Evolutionary conservation across 2,797 vertebrate species (phyloP).

Genomic region (Oryzias dopingdopingensis): DNA sequence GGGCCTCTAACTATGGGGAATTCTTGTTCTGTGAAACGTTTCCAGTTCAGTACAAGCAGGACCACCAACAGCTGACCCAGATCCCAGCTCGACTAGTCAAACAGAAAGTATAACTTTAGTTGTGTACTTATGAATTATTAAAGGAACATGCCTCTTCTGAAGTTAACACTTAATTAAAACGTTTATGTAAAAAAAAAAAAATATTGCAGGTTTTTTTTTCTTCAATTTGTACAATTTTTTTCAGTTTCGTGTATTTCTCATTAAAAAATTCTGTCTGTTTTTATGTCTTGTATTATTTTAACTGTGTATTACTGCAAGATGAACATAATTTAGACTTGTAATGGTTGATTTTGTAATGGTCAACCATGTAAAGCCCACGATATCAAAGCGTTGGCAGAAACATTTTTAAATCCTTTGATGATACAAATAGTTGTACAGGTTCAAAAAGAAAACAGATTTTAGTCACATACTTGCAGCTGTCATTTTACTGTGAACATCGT

Average conservation of each 20-base stretch:
- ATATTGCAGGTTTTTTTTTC: conserved; percentile 76
- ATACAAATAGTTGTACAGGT: too few relatives aligned
- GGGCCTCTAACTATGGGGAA: conserved; percentile 52
- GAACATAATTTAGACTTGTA: too few relatives aligned
- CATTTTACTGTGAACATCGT: too few relatives aligned
- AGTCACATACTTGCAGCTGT: too few relatives aligned
- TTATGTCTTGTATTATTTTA: conserved; percentile 66
- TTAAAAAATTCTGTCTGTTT: conserved; percentile 83
- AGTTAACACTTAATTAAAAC: conserved; percentile 69
- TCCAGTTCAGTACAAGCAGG: conserved; percentile 35
- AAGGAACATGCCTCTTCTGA: conserved; percentile 61
- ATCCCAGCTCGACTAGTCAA: conserved; percentile 47
- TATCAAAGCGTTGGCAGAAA: too few relatives aligned
- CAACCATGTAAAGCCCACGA: too few relatives aligned
- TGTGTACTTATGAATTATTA: conserved; percentile 66
- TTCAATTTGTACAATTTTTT: conserved; percentile 85
- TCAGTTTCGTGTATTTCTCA: conserved; percentile 86
- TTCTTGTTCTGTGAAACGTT: conserved; percentile 34
- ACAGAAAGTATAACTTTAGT: conserved; percentile 58
- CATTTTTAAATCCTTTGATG: too few relatives aligned
- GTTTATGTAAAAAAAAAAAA: conserved; percentile 77
- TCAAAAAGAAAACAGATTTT: too few relatives aligned
- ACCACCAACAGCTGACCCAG: conserved; percentile 35
- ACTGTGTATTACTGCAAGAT: conserved; percentile 7
- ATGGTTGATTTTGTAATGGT: too few relatives aligned